A percentile compares a stretch with the other conserved stretches of the same genome.
Conservation (phyloP, 2,113 vertebrate genomes). For the Perccottus glenii region DNA sequence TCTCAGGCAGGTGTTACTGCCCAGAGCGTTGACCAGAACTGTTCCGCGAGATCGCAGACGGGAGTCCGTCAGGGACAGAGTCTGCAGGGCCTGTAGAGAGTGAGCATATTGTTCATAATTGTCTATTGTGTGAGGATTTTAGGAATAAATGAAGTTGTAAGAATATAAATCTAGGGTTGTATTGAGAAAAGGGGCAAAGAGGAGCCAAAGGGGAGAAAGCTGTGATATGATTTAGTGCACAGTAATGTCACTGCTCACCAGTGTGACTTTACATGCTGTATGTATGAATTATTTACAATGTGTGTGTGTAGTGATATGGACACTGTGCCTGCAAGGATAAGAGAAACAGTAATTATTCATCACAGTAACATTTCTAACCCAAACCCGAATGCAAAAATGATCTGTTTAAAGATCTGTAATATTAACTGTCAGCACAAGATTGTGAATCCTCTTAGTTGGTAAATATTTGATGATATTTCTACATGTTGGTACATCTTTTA, state of each 20-base stretch:
- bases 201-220: slow-evolving; percentile 13
- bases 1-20: slow-evolving; percentile 87
- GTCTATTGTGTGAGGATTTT: neutral
- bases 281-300: slow-evolving; percentile 62
- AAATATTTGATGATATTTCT: neutral
- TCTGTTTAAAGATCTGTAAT: slow-evolving; percentile 5
- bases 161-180: neutral
- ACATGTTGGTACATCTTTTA: neutral
- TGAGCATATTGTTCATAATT: neutral
- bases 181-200: neutral
- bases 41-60: slow-evolving; percentile 85
- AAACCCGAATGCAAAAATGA: slow-evolving; percentile 40
- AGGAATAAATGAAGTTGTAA: slow-evolving; percentile 14
- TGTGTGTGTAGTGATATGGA: slow-evolving; percentile 43
- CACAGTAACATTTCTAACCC: slow-evolving; percentile 26
- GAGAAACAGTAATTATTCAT: slow-evolving; percentile 55
- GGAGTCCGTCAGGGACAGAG: slow-evolving; percentile 84
- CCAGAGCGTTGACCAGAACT: slow-evolving; percentile 87
- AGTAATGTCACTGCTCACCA: slow-evolving; percentile 25
- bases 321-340: slow-evolving; percentile 19
- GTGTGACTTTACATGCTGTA: slow-evolving; percentile 44
- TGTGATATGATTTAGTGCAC: slow-evolving; percentile 19
- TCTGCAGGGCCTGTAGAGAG: slow-evolving; percentile 81
- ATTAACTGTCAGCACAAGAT: slow-evolving; percentile 3
- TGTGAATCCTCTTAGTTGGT: neutral